Evolutionary conservation across 2,888 invertebrate species (phyloP), one percentile per base, ranked within the genome.

Genomic region (Nomada fucata): DNA sequence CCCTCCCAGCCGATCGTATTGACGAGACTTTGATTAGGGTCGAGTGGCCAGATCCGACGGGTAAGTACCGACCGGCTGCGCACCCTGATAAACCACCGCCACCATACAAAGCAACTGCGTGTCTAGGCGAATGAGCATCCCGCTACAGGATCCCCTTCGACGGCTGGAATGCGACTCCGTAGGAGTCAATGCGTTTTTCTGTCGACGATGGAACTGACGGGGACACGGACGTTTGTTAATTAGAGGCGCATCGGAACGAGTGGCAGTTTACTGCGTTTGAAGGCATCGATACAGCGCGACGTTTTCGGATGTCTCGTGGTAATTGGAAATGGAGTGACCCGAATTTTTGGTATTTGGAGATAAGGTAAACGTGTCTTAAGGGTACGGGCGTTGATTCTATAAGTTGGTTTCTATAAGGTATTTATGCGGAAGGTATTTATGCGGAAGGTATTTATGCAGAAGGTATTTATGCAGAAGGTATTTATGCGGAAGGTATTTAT

Each of bases 11-110:
- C 91, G 92, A 93, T 93, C 92, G 91, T 87, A 93, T 93, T 93
- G 93, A 93, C 93, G 93, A 93, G 93, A 93, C 93, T 93, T 93
- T 93, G 93, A 93, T 93, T 93, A 92, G 93, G 93, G 93, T 93
- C 93, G 93, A 93, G 93, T 93, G 92, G 93, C 90, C 91, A 88
- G 91, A 93, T 93, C 91, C 93, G 93, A 92, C 90, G 91, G 91
- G 91, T 91, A 91, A 91, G 91, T 91, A 90, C 88, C 85, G 84
- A 83, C 84, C 84, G 87, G 85, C 82, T 87, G 89, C 85, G 84
- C 84, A 86, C 88, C 86, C 89, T 83, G 87, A 89, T 89, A 89
- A 89, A 87, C 88, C 88, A 57, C 68, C 36, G 80, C 76, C 74
- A 75, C 83, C 60, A 57, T 75, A 84, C 79, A 87, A 83, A 84